Evolutionary conservation across 2,113 vertebrate species (phyloP), one percentile per base, ranked within the genome.

Genomic region (Misgurnus mizolepis): DNA sequence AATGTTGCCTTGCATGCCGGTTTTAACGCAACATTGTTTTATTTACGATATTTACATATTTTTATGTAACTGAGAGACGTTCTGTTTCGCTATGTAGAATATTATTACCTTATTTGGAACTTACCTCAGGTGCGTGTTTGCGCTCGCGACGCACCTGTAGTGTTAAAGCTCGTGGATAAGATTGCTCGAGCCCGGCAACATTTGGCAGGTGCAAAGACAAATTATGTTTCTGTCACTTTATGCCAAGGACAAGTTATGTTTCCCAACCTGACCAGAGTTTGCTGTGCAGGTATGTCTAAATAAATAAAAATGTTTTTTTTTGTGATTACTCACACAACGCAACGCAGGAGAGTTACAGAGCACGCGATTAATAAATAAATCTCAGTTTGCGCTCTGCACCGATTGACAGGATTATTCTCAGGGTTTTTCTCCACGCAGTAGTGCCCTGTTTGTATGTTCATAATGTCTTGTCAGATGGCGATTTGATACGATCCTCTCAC

Each of bases 61-160:
- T 6, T 22, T 22, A 22, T 22, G 22, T 22, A 22, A 22, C 22
- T 1, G 0, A 22, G 22, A 22, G 22, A 56, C 62, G 6, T 66
- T 22, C 14, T 12, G 4, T 56, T 45, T 22, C 10, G 50, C 27
- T 40, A 56, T 75, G 34, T 61, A 58, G 7, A 22, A n/a, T 50
- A 56, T 56, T 41, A 65, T 58, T 66, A 14, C 50, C 45, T 34
- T 10, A 17, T 76, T 74, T 70, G 53, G 62, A 85, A 86, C 71
- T 83, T 85, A 71, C 65, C 62, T 69, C 73, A 85, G 80, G 47
- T 69, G 74, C 6, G 53, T 17, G 47, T 71, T 45, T 55, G 49
- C 80, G 58, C 74, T 15, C 50, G 61, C 81, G 56, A 85, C 81
- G 85, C 91, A 91, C 91, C 90, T 91, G 90, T 90, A 86, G 85